Conservation (phyloP, 2,888 invertebrate species). For the Biston stratarius region DNA sequence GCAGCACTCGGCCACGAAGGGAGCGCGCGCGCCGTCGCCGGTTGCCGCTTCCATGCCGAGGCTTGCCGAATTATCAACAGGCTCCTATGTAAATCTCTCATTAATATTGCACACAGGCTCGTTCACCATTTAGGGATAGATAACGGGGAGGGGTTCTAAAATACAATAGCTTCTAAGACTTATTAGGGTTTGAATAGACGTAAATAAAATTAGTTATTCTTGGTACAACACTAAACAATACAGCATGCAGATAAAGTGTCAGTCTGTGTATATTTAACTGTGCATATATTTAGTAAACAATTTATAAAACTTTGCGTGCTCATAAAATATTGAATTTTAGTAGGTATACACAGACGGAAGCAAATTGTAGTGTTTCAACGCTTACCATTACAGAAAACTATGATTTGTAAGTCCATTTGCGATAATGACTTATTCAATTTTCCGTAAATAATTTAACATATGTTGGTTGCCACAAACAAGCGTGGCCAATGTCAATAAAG, state of each 20-base stretch:
- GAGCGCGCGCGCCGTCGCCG: constrained; percentile 63
- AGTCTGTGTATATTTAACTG: constrained; percentile 11
- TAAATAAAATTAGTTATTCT: constrained; percentile 56
- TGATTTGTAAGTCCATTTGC: background rate
- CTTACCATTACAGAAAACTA: background rate
- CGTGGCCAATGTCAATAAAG: constrained; percentile 39
- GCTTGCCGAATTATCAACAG: constrained; percentile 72
- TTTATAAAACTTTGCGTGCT: constrained; percentile 4
- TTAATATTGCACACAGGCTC: constrained; percentile 80
- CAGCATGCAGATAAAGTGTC: constrained; percentile 35
- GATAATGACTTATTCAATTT: constrained; percentile 3
- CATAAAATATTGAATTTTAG: background rate
- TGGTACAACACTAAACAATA: constrained; percentile 46
- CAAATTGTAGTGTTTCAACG: background rate
- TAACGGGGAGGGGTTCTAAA: constrained; percentile 75
- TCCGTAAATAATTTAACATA: background rate
- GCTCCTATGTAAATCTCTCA: constrained; percentile 78
- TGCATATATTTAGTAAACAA: constrained; percentile 10
- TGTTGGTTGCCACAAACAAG: constrained; percentile 29
- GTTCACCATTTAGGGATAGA: constrained; percentile 71
- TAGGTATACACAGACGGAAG: background rate
- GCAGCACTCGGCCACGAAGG: constrained; percentile 68
- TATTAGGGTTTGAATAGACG: constrained; percentile 62
- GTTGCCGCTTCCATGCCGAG: constrained; percentile 63
- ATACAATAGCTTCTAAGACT: constrained; percentile 68